A percentile compares a stretch with the other conserved stretches of the same genome.
phyloP scores from a whole-genome alignment of 37 sponge, comb jelly and placozoan species.

The Crambe crambe region DNA sequence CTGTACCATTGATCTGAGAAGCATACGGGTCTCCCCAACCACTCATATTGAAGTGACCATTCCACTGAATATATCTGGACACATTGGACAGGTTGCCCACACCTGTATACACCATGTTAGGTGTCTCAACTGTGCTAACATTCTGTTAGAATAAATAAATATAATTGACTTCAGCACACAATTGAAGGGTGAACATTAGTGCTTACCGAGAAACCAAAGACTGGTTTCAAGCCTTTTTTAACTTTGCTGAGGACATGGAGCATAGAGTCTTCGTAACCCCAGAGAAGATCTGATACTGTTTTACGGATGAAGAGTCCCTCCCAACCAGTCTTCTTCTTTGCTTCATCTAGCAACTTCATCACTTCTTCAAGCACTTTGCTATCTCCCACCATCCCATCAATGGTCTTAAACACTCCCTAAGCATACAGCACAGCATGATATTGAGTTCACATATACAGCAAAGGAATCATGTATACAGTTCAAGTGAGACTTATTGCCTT shows the following conservation, averaged over 20 bases:
- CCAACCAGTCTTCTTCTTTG: background rate
- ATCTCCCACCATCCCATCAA: background rate
- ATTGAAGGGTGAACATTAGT: background rate
- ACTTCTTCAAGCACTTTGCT: background rate
- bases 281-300: conserved; percentile 60
- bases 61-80: conserved; percentile 69
- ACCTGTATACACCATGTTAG: conserved; percentile 53
- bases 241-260: background rate
- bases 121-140: background rate
- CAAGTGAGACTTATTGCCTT: too few species aligned
- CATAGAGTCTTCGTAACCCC: conserved; percentile 70
- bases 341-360: background rate
- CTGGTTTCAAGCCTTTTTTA: too few species aligned
- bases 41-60: conserved; percentile 34
- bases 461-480: background rate
- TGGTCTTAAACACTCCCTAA: background rate
- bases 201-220: background rate
- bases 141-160: conserved; percentile 14
- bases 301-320: conserved; percentile 43
- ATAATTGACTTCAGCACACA: background rate
- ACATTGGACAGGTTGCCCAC: conserved; percentile 37
- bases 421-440: background rate
- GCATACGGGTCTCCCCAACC: conserved; percentile 66
- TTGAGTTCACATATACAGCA: background rate
- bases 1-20: conserved; percentile 63